These are phyloP conservation scores for Venusia cambrica DNA, from an alignment of 2,888 invertebrate species.

Conservation along the genomic window DNA sequence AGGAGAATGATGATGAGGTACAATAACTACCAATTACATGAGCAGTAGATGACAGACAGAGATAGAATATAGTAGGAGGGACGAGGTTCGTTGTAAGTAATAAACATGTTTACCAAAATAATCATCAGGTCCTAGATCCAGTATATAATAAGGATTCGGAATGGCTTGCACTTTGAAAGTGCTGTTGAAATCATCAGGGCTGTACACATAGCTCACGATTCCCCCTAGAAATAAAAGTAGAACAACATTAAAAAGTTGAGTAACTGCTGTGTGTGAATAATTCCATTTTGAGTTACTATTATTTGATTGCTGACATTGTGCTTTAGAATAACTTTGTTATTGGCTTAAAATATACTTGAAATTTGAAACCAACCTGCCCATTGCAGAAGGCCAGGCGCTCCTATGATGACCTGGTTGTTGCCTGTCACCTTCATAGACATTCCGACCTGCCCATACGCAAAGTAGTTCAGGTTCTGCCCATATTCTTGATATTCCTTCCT, in stretches of 20 bases:
- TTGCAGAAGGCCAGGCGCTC: constrained; percentile 82
- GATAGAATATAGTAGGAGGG: too few species aligned
- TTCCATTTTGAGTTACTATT: too few species aligned
- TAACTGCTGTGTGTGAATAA: too few species aligned
- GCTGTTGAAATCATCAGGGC: constrained; percentile 33
- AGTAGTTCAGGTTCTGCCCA: constrained; percentile 60
- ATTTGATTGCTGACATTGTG: too few species aligned
- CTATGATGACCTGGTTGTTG: constrained; percentile 69
- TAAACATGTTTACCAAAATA: constrained; percentile 80
- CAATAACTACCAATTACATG: too few species aligned
- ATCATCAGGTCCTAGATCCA: constrained; percentile 61
- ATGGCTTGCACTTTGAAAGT: constrained; percentile 48
- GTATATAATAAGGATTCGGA: constrained; percentile 60
- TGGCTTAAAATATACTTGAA: too few species aligned
- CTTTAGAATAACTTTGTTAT: too few species aligned
- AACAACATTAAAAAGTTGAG: background rate
- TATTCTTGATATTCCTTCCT: constrained; percentile 56
- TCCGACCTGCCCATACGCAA: constrained; percentile 76
- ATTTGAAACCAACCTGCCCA: constrained; percentile 80
- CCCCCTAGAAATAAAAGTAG: constrained; percentile 49
- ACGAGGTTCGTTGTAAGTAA: too few species aligned
- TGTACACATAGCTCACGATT: constrained; percentile 49
- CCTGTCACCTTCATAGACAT: constrained; percentile 71
- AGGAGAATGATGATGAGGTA: too few species aligned
- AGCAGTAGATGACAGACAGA: too few species aligned